Evolutionary conservation across 2,888 invertebrate genomes (phyloP).

Genomic region (Folsomia manolachei): DNA sequence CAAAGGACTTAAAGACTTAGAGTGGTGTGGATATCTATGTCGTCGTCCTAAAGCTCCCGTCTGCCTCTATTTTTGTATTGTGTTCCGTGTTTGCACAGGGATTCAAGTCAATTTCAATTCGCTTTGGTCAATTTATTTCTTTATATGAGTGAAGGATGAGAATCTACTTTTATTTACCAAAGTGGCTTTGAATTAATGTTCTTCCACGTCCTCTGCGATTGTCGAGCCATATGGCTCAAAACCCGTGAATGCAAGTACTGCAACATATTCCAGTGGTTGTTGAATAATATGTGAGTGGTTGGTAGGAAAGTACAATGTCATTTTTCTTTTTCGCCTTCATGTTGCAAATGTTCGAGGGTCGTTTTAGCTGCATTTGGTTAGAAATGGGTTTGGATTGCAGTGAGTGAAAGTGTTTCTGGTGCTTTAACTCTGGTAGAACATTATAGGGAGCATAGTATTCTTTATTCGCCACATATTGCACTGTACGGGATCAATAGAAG

Average conservation of each 20-base stretch:
- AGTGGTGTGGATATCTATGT: not conserved
- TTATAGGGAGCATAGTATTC: not conserved
- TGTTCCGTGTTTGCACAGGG: slow-evolving; percentile 14
- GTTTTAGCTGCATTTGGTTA: not conserved
- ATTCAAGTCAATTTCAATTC: slow-evolving; percentile 15
- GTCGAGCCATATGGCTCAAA: not conserved
- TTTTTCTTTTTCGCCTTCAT: not conserved
- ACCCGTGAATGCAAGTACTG: not conserved
- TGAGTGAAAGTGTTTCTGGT: not conserved
- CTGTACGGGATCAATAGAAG: not conserved
- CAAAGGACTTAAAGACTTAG: not conserved
- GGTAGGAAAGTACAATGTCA: not conserved
- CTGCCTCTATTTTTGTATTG: not conserved
- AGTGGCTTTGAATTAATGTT: slow-evolving; percentile 5
- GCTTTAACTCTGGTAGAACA: not conserved
- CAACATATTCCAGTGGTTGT: not conserved
- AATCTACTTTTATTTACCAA: slow-evolving; percentile 8
- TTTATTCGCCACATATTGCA: no score
- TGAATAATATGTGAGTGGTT: not conserved
- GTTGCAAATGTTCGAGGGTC: not conserved
- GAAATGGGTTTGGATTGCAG: not conserved
- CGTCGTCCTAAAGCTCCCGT: no score
- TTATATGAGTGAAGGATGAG: slow-evolving; percentile 10
- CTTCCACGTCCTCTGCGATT: not conserved
- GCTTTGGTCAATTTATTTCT: slow-evolving; percentile 17